These are phyloP conservation scores for Dipodomys spectabilis DNA, from an alignment of 2,113 vertebrate species.

Conservation along the genomic window DNA sequence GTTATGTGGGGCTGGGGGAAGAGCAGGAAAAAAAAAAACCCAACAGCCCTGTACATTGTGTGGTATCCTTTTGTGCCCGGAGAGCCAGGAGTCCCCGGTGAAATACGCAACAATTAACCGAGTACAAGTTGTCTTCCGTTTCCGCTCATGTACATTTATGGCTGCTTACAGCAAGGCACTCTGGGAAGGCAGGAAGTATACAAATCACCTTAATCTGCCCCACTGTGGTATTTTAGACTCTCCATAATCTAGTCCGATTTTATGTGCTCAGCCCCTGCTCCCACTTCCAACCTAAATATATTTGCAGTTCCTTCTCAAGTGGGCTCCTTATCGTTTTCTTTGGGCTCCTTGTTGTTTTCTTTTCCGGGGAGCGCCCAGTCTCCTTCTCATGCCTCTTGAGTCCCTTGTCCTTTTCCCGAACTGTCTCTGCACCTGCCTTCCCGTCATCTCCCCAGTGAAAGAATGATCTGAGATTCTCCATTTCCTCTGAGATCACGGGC, in stretches of 20 bases:
- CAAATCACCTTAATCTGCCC: slow-evolving; percentile 78
- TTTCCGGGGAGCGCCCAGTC: neutral
- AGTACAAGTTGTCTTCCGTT: slow-evolving; percentile 62
- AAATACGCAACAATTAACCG: slow-evolving; percentile 73
- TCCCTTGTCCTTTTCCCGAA: neutral
- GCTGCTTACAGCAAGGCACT: slow-evolving; percentile 48
- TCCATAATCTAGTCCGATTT: slow-evolving; percentile 69
- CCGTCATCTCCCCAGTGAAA: neutral
- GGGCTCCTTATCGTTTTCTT: neutral
- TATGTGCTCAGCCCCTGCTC: slow-evolving; percentile 75
- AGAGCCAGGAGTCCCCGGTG: slow-evolving; percentile 63
- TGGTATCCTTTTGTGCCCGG: slow-evolving; percentile 63
- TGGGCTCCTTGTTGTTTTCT: neutral
- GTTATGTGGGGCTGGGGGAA: slow-evolving; percentile 13
- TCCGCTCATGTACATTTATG: slow-evolving; percentile 74
- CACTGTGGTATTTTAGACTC: slow-evolving; percentile 72
- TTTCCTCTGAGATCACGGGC: too few species aligned
- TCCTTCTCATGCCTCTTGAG: neutral
- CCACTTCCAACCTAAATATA: slow-evolving; percentile 62
- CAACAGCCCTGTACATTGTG: slow-evolving; percentile 32
- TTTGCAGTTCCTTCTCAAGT: slow-evolving; percentile 57
- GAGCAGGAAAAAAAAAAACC: slow-evolving; percentile 40
- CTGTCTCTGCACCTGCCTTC: neutral
- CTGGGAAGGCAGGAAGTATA: slow-evolving; percentile 68
- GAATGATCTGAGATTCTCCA: neutral